These are phyloP conservation scores for Anhinga rufa DNA, from an alignment of 2,113 vertebrate genomes.

Conservation along the genomic window DNA sequence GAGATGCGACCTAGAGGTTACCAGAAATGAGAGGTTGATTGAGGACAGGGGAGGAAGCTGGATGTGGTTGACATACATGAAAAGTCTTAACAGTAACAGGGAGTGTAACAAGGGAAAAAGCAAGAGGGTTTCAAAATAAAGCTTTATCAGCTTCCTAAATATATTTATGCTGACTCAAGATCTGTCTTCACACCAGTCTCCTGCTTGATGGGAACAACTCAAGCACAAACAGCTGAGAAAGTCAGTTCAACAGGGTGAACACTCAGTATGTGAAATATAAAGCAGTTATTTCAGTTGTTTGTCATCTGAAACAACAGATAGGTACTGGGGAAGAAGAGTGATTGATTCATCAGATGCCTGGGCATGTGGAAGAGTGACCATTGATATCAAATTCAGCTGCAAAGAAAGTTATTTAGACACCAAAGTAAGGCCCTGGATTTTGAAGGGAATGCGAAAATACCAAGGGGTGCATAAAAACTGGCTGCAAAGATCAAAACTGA, in stretches of 20 bases:
- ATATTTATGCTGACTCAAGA: neutral
- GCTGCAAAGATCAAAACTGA: neutral
- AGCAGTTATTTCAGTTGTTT: neutral
- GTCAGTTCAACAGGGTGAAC: neutral
- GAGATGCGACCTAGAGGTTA: neutral
- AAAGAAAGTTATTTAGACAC: neutral
- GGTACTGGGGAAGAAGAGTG: neutral
- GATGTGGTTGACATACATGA: rapidly evolving
- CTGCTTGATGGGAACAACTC: neutral
- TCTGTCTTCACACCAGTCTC: rapidly evolving
- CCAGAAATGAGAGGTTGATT: neutral
- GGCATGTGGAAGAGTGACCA: neutral
- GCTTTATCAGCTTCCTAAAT: neutral
- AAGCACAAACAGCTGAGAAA: neutral
- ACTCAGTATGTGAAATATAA: neutral
- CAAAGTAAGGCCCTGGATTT: neutral
- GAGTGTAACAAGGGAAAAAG: neutral
- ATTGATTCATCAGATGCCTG: too few species aligned
- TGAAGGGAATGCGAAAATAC: neutral
- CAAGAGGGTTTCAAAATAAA: neutral
- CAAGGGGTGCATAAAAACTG: neutral
- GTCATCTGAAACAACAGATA: neutral
- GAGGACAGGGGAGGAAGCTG: neutral
- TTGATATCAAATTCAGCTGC: neutral
- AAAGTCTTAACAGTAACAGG: neutral